Base-by-base conservation (phyloP, 2,113 vertebrate genomes). In the Gymnobelideus leadbeateri region DNA sequence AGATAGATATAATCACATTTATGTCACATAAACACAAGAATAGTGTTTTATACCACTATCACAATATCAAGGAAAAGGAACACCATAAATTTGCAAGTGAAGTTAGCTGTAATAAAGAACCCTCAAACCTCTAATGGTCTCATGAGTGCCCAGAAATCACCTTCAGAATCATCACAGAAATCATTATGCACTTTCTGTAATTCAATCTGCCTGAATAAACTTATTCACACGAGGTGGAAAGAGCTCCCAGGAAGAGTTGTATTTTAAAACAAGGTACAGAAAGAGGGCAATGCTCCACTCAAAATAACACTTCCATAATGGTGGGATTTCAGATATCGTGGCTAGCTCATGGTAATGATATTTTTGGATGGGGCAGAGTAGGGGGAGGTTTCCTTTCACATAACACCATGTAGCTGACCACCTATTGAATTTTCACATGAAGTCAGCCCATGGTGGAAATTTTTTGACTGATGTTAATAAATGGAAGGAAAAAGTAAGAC, bases 231-330 rank as follows among this genome's bases (percentile, higher is more conserved):
- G 61, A 94, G 54, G n/a, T 92, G 89, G 77, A 47, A 91, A 89
- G 57, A n/a, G 93, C 93, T 84, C 61, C 89, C 16, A 1, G n/a
- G 96, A 89, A 96, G 91, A 98, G 53, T 97, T 97, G 37, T 92
- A 52, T 47, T 91, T 54, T 94, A 43, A 43, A 43, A 84, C 37
- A 77, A 77, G 61, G 16, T 96, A 95, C 91, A 97, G 97, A 96
- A 95, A 97, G 96, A 96, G 97, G 95, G 97, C 97, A 96, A 95
- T 98, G 95, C 96, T 97, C 94, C 96, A 93, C 92, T 93, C 52
- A 91, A 90, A 93, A 28, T 96, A 95, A 93, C 37, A 31, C 68
- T 91, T 92, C 68, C 51, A 94, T 96, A 51, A 77, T 93, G 55
- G 51, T 93, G 57, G 49, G 89, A 91, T 93, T 94, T 95, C 90